Evolutionary conservation across 2,888 invertebrate genomes (phyloP).

Genomic region (Drosophila neonasuta): DNA sequence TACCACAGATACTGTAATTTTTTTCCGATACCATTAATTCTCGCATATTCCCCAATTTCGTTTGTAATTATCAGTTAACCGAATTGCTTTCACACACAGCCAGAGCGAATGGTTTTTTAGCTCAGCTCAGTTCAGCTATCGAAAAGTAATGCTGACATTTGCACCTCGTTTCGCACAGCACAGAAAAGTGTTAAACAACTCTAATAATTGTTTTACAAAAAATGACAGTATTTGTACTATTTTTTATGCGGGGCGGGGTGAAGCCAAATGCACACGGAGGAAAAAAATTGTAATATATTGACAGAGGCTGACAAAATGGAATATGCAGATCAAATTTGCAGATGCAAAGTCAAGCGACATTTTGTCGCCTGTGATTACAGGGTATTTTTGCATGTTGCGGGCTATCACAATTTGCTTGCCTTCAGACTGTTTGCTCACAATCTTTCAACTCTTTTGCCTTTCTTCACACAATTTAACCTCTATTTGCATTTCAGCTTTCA

Average conservation of each 20-base stretch:
- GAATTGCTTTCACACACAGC: neutral
- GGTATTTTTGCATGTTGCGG: neutral
- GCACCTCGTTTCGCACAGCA: slow-evolving; percentile 25
- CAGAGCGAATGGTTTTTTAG: neutral
- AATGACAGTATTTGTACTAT: neutral
- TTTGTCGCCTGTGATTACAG: neutral
- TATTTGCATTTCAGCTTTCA: neutral
- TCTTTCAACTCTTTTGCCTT: slow-evolving; percentile 1
- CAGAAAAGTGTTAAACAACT: slow-evolving; percentile 23
- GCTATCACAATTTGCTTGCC: too few relatives aligned
- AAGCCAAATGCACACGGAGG: neutral
- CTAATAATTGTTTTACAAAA: slow-evolving; percentile 38
- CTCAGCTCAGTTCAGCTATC: neutral
- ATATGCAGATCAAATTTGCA: neutral
- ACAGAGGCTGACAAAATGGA: neutral
- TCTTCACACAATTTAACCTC: slow-evolving; percentile 3
- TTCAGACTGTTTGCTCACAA: neutral
- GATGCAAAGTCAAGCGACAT: neutral
- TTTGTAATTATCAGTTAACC: neutral
- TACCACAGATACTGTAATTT: too few relatives aligned
- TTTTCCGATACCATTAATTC: neutral
- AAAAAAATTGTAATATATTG: neutral
- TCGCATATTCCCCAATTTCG: neutral
- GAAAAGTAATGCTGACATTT: slow-evolving; percentile 21
- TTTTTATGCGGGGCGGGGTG: neutral